phyloP scores from a whole-genome alignment of 2,888 invertebrate genomes.

The Bruchidius siliquastri region DNA sequence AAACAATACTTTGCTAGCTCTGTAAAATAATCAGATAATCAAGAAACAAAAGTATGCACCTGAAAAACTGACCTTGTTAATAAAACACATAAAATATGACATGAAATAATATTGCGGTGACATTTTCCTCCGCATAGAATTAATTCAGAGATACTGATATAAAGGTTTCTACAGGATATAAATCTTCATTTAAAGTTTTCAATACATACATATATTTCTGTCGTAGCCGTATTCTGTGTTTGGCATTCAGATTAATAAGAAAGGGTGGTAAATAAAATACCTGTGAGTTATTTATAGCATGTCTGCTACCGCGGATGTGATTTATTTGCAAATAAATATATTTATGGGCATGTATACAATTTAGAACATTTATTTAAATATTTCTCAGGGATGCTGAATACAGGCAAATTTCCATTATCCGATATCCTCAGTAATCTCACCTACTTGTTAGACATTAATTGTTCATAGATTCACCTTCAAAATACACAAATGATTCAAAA shows the following conservation, averaged over 20 bases:
- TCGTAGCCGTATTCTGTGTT: neutral
- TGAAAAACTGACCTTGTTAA: too few species aligned
- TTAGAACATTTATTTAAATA: neutral
- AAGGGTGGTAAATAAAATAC: neutral
- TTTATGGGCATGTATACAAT: neutral
- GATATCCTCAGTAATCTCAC: too few species aligned
- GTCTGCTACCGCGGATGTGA: neutral
- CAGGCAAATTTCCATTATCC: neutral
- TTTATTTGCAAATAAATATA: neutral
- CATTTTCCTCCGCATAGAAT: neutral
- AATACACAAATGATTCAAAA: too few species aligned
- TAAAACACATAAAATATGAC: too few species aligned
- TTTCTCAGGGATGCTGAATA: neutral
- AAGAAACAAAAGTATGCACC: too few species aligned
- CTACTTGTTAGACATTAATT: too few species aligned
- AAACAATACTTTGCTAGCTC: too few species aligned
- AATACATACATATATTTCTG: neutral
- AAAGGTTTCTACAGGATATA: neutral
- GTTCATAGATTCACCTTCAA: too few species aligned
- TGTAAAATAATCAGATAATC: too few species aligned
- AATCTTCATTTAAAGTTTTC: neutral
- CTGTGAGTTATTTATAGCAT: neutral
- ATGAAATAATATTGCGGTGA: neutral
- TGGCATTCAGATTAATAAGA: neutral
- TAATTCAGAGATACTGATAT: neutral